These are phyloP conservation scores for Galeopsomyia nigrocyanea DNA, from an alignment of 2,888 invertebrate species.

Conservation along the genomic window DNA sequence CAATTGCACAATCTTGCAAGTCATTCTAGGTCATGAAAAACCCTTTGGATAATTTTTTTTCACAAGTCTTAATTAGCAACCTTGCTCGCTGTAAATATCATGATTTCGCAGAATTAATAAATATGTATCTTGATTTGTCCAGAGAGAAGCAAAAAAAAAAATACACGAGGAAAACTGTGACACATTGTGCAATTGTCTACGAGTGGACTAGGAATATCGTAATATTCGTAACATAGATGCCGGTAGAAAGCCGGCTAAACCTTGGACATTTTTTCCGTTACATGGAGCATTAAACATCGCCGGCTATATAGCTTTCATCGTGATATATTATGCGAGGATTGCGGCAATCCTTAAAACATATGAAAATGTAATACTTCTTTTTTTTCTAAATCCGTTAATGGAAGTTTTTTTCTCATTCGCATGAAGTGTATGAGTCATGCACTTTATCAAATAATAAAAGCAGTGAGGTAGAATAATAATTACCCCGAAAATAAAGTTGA, in stretches of 20 bases:
- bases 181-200: slow-evolving; percentile 27
- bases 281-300: slow-evolving; percentile 37
- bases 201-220: slow-evolving; percentile 13
- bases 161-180: slow-evolving; percentile 12
- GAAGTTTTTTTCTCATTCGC: slow-evolving; percentile 5
- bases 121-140: slow-evolving; percentile 14
- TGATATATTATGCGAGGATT: slow-evolving; percentile 27
- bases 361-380: neutral
- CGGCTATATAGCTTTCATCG: neutral
- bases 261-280: slow-evolving; percentile 45
- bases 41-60: neutral
- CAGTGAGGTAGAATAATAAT: slow-evolving; percentile 64
- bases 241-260: slow-evolving; percentile 31
- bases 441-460: neutral
- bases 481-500: slow-evolving; percentile 88
- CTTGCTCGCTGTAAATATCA: too few relatives aligned
- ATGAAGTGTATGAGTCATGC: neutral
- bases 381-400: neutral
- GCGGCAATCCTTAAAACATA: slow-evolving; percentile 12
- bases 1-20: slow-evolving; percentile 5
- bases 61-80: neutral
- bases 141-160: slow-evolving; percentile 5
- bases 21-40: neutral
- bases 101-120: too few relatives aligned
- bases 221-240: slow-evolving; percentile 32